Evolutionary conservation across 2,113 vertebrate species (phyloP), one percentile per base, ranked within the genome.

Genomic region (Megaceryle torquata): DNA sequence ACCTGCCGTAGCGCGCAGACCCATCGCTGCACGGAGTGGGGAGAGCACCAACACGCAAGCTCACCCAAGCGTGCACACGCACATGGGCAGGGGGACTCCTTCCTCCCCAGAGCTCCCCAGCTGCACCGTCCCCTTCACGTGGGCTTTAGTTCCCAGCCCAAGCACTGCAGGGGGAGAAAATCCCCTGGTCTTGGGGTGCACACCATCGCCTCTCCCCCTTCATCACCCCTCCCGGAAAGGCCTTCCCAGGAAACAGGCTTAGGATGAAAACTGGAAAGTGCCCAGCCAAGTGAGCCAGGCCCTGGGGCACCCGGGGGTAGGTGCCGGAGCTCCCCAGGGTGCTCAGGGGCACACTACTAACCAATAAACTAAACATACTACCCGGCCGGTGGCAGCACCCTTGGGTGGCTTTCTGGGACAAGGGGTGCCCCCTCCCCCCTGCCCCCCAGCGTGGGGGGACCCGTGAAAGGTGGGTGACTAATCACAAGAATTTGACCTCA

Each of bases 291-390:
- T 0, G 0, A 60, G 77, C 63, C 8, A 2, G 74, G 67, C 77
- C 53, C 72, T 5, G 6, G 64, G 68, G 59, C 59, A 20, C 70
- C 60, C 4, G 0, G 31, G 70, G 64, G 93, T 60, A 75, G 84
- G 72, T 84, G 81, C 77, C 5, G 2, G 82, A 69, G 78, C 82
- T 70, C 85, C 25, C 86, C 5, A 1, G 70, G 26, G 61, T 35
- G 83, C 80, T 92, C 3, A 0, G 35, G 77, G 72, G 71, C 69
- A 76, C 17, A 2, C 83, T 96, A 93, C 96, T 96, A 96, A 96
- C 96, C 70, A 95, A 96, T 96, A 96, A 96, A 95, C 94, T 96
- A 91, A 94, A 93, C 7, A 0, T 75, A 72, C 88, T 94, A 44
- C 75, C 80, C 10, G 1, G 39, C 53, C 21, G 13, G 75, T 6